phyloP scores from a whole-genome alignment of 2,888 invertebrate species.

The Tipula confusa region DNA sequence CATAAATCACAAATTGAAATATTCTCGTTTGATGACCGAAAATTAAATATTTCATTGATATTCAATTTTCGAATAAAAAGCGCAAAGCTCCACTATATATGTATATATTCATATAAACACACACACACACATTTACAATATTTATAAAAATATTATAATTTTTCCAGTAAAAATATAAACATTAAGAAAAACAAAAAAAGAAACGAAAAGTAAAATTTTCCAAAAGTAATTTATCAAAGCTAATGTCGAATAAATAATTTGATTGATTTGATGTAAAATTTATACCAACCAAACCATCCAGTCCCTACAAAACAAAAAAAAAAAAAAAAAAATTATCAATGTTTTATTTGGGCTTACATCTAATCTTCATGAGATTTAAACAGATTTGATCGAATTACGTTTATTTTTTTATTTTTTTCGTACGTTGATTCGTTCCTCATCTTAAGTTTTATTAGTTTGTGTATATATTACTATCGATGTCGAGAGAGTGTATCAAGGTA shows the following conservation, averaged over 20 bases:
- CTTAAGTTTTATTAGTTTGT: conserved; percentile 25
- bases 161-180: background rate
- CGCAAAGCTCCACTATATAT: too few species aligned
- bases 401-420: background rate
- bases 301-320: background rate
- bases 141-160: background rate
- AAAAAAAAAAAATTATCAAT: conserved; percentile 5
- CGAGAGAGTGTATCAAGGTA: conserved; percentile 14
- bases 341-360: conserved; percentile 20
- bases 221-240: background rate
- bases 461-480: too few species aligned
- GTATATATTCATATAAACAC: background rate
- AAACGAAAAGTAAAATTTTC: background rate
- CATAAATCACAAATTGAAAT: background rate
- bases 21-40: background rate
- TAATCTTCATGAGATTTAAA: conserved; percentile 12
- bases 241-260: conserved; percentile 25
- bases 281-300: background rate
- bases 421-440: conserved; percentile 20
- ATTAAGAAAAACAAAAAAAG: background rate
- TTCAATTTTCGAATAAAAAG: background rate
- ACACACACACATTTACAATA: background rate
- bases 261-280: conserved; percentile 12
- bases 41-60: background rate
- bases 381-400: conserved; percentile 20